Conservation (phyloP, 2,888 invertebrate genomes). For the Campoplex capitator region DNA sequence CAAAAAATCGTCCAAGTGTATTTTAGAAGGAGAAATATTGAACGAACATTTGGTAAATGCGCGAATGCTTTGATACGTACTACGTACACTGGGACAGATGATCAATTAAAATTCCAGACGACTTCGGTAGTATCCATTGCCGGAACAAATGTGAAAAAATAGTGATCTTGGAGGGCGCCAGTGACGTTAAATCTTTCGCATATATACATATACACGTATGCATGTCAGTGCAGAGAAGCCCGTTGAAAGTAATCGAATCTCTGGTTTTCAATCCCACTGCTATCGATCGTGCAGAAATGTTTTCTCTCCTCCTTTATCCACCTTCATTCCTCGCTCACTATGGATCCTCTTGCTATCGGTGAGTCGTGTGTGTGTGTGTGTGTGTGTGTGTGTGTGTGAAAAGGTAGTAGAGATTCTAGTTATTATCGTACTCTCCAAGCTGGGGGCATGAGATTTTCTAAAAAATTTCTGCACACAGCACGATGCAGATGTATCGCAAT, state of each 20-base stretch:
- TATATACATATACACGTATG: slow-evolving; percentile 20
- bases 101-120: slow-evolving; percentile 56
- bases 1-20: slow-evolving; percentile 20
- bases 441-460: slow-evolving; percentile 7
- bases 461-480: slow-evolving; percentile 1
- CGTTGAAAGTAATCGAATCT: slow-evolving; percentile 60
- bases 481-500: slow-evolving; percentile 33
- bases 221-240: slow-evolving; percentile 30
- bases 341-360: neutral
- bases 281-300: slow-evolving; percentile 35
- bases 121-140: slow-evolving; percentile 34
- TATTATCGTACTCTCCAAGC: slow-evolving; percentile 36
- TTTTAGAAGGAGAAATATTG: slow-evolving; percentile 1
- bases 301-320: slow-evolving; percentile 20
- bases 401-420: slow-evolving; percentile 42
- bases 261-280: slow-evolving; percentile 42
- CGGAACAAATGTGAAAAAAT: slow-evolving; percentile 38
- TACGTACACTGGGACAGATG: slow-evolving; percentile 24
- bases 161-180: slow-evolving; percentile 2
- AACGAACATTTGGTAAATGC: neutral
- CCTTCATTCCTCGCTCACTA: neutral
- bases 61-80: slow-evolving; percentile 16
- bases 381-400: neutral
- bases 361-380: neutral
- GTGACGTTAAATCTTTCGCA: neutral